Evolutionary conservation across 2,888 invertebrate species (phyloP), one percentile per base, ranked within the genome.

Genomic region (Aphodius granarius): DNA sequence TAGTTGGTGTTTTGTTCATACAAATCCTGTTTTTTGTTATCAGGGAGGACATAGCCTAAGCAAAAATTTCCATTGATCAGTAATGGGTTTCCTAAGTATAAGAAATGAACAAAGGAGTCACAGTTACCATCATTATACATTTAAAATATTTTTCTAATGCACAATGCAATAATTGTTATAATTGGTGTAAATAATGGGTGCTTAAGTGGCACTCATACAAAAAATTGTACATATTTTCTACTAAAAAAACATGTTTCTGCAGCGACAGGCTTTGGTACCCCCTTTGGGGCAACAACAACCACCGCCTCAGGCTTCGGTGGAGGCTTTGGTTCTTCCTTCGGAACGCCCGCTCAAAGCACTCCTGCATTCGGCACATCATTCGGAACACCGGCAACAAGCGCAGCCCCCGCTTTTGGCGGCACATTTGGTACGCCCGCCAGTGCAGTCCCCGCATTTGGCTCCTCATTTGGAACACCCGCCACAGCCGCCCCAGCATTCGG

Each of bases 241-340:
- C 19, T 65, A n/a, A 13, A 66, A 66, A 66, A 20, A 18, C 15
- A 43, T 9, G 63, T 13, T 78, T 71, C 71, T 68, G 72, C 76
- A 86, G 84, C 85, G 78, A 87, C 88, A 76, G 89, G 87, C 22
- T 89, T 90, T 84, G 89, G 90, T 62, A 83, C 87, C n/a, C 82
- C 88, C 85, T 65, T 79, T 83, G 79, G 80, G 17, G 80, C 83
- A 6, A 66, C 76, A 62, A 70, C 76, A 70, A 77, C 76, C 20
- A 77, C 78, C 83, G 83, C 80, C 77, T 43, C 43, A 3, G 43
- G 43, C 4, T 43, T 43, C 43, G 43, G 43, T 13, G 43, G 43
- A 13, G 43, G 43, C 43, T 84, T 43, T 85, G 87, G 72, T 21
- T 73, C 78, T 4, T 76, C 78, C 9, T 79, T 80, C 63, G 80